Evolutionary conservation across 2,888 invertebrate species (phyloP).

Genomic region (Troglohyphantes excavatus): DNA sequence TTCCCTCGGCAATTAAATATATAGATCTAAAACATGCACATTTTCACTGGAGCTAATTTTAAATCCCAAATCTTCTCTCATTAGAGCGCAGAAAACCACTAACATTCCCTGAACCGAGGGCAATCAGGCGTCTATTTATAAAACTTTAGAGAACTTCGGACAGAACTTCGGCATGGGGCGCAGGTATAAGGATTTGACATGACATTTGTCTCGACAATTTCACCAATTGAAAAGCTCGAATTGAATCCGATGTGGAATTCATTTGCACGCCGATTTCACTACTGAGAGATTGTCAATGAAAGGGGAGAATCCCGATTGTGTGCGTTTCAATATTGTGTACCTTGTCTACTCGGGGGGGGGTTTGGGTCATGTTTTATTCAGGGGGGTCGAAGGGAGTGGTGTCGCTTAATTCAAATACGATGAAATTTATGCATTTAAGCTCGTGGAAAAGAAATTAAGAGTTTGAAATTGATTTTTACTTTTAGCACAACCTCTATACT

Average conservation of each 20-base stretch:
- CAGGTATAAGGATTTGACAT: not conserved
- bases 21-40: too few relatives aligned
- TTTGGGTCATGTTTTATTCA: not conserved
- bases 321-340: not conserved
- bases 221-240: not conserved
- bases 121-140: not conserved
- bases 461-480: too few relatives aligned
- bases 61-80: too few relatives aligned
- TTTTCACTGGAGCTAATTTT: too few relatives aligned
- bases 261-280: not conserved
- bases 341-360: not conserved
- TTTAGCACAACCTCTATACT: too few relatives aligned
- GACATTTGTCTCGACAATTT: constrained; percentile 5
- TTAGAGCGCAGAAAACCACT: too few relatives aligned
- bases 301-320: not conserved
- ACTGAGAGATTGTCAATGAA: not conserved
- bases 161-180: not conserved
- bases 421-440: not conserved
- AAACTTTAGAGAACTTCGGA: not conserved
- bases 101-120: not conserved
- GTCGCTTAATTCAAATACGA: not conserved
- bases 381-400: not conserved
- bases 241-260: not conserved
- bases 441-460: too few relatives aligned
- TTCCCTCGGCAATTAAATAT: too few relatives aligned